Evolutionary conservation across 2,888 invertebrate genomes (phyloP), one percentile per base, ranked within the genome.

Genomic region (Perizoma affinitatum): DNA sequence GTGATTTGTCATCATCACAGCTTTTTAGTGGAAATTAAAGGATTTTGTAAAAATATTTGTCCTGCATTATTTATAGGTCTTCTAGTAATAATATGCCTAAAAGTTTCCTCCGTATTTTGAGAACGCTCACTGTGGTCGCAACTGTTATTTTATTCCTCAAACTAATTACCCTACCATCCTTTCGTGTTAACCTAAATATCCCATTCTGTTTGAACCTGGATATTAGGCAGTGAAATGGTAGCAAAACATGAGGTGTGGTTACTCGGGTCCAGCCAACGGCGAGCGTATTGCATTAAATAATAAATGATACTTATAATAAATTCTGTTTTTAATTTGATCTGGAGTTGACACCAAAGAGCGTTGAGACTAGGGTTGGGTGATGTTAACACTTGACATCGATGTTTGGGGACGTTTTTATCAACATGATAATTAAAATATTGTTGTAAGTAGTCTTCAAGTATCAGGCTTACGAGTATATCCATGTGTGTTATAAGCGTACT

Each of bases 321-420:
- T 90, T 91, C 90, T 75, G 87, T 90, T 91, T 90, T 90, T 88
- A 90, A 90, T 90, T 88, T 86, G 79, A 84, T 84, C 79, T 78
- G 75, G 71, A 75, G 71, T 75, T 76, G 76, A 78, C 76, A 76
- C 74, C 76, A 78, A 78, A 80, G 75, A 74, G 78, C 69, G 53
- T 64, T 61, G 60, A 50, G 48, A 54, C 53, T 60, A 63, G 57
- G 41, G 45, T 38, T 55, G 58, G 54, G 44, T 5, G 53, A 40
- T 64, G 63, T 34, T n/a, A n/a, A n/a, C n/a, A n/a, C n/a, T n/a
- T 47, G 38, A 48, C 5, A 48, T 36, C 38, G 38, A 48, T 48
- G 11, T 33, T 44, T 10, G n/a, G 35, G 6, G 4, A 38, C 10
- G 34, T 42, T 46, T 40, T 46, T 6, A 8, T 46, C 38, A 7